Conservation (phyloP, 2,113 vertebrate genomes). For the Lontra canadensis region DNA sequence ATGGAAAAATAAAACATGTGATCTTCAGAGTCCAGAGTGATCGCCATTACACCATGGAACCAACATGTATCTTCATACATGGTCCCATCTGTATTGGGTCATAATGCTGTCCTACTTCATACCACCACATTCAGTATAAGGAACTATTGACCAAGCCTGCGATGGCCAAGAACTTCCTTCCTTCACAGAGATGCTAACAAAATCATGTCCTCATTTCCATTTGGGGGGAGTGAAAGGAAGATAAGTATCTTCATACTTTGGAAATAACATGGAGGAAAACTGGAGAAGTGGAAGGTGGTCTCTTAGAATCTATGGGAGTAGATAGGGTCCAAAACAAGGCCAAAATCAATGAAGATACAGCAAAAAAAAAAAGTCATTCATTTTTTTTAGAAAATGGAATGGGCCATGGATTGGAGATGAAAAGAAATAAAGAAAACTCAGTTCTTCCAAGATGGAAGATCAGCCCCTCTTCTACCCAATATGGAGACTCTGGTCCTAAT, state of each 20-base stretch:
- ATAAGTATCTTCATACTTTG: background rate
- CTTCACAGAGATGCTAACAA: background rate
- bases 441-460: too few relatives aligned
- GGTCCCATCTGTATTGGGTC: background rate
- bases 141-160: too few relatives aligned
- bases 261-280: background rate
- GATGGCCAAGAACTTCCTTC: background rate
- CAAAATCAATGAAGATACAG: background rate
- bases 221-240: background rate
- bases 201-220: background rate
- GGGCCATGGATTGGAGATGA: background rate
- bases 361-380: background rate
- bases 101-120: background rate
- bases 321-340: background rate
- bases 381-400: background rate
- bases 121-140: background rate
- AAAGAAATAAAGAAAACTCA: background rate
- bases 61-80: too few relatives aligned
- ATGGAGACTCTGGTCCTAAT: background rate
- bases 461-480: background rate
- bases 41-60: background rate
- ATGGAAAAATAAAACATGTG: background rate
- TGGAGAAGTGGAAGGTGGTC: background rate
- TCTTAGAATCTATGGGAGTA: background rate
- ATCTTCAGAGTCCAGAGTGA: background rate